Evolutionary conservation across 2,888 invertebrate genomes (phyloP), one percentile per base, ranked within the genome.

Genomic region (Agriopis marginaria): DNA sequence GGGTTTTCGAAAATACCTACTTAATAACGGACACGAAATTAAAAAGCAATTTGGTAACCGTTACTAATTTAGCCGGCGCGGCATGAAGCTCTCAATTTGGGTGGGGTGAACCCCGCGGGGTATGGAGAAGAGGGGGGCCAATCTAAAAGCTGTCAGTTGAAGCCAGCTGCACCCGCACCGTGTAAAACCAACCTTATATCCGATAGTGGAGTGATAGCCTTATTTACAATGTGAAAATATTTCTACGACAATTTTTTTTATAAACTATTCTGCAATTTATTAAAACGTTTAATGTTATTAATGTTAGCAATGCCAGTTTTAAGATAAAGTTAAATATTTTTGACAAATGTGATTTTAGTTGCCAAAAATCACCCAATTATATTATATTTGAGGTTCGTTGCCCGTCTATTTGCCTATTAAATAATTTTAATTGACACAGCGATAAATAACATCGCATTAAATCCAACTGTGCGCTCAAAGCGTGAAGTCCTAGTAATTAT

Each of bases 41-140:
- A 93, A 92, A 93, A 92, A 91, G 89, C 91, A 90, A 94, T 94
- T 94, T 92, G 85, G 89, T 90, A 90, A 91, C 92, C 91, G 89
- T 92, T 90, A 92, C 92, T 93, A 92, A 93, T 93, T 92, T 91
- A 89, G 90, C 83, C 85, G 86, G 87, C 86, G 86, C 87, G 85
- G 86, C 84, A 80, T 81, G 87, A 86, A 88, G 87, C 87, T 89
- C 90, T 90, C 91, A 89, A 90, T 92, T 92, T 89, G 88, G 89
- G 87, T 84, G 88, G 89, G 90, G 89, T 82, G 79, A 79, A 79
- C 77, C 73, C 79, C 78, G 81, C 73, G 76, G 80, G 79, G 45
- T 7, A 12, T 9, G n/a, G 45, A 45, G n/a, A 7, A 79, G 74
- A 78, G 81, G 87, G 86, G 86, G 85, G 84, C 90, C 90, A 92